These are phyloP conservation scores for Yponomeuta malinellus DNA, from an alignment of 2,888 invertebrate species.

Conservation along the genomic window DNA sequence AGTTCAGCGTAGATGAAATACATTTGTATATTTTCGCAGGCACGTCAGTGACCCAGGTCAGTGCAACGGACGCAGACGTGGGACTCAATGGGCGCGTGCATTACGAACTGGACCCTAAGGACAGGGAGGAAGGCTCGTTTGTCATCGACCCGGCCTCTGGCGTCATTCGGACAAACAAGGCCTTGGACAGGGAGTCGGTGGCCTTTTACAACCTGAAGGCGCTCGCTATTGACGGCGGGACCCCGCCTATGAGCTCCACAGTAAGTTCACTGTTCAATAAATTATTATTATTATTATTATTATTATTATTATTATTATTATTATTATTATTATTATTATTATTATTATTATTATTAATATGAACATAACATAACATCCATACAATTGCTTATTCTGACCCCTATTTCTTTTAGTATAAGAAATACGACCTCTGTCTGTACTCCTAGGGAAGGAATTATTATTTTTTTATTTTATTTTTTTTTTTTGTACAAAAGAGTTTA, in stretches of 20 bases:
- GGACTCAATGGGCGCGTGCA: slow-evolving; percentile 91
- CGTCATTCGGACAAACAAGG: slow-evolving; percentile 91
- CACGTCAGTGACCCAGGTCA: slow-evolving; percentile 85
- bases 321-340: no score
- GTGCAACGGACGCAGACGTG: slow-evolving; percentile 89
- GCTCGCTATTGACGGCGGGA: slow-evolving; percentile 92
- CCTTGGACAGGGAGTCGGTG: slow-evolving; percentile 92
- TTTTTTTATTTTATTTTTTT: no score
- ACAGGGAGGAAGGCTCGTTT: slow-evolving; percentile 91
- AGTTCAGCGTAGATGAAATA: not conserved
- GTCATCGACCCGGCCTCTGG: slow-evolving; percentile 95
- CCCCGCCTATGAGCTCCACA: slow-evolving; percentile 82
- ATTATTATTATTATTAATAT: no score
- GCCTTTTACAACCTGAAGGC: slow-evolving; percentile 90
- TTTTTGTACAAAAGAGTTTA: no score
- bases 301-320: no score
- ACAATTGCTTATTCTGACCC: no score
- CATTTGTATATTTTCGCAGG: slow-evolving; percentile 43
- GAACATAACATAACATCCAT: no score
- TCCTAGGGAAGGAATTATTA: no score
- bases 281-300: no score
- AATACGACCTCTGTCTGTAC: no score
- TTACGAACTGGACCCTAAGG: slow-evolving; percentile 83
- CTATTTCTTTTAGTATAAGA: no score
- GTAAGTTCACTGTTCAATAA: slow-evolving; percentile 37